Conservation (phyloP, 1,140 invertebrate species). For the Danaus plexippus region DNA sequence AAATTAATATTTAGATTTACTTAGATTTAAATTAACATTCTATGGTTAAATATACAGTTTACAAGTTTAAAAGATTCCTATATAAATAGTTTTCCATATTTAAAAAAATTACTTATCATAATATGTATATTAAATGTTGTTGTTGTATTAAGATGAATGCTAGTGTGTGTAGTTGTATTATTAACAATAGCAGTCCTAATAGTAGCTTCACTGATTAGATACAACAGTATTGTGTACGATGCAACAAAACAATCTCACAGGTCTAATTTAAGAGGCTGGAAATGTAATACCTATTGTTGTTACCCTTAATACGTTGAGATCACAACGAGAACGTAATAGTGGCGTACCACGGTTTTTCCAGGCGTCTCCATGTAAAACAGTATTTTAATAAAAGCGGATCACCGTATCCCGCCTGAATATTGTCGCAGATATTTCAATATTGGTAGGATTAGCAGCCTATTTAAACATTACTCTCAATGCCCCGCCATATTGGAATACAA, state of each 20-base stretch:
- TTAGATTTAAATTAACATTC: too few species aligned
- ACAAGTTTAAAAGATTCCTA: too few species aligned
- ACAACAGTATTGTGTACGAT: too few species aligned
- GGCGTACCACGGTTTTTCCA: conserved; percentile 37
- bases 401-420: conserved; percentile 54
- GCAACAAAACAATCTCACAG: background rate
- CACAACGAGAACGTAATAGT: conserved; percentile 19
- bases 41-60: too few species aligned
- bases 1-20: too few species aligned
- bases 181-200: too few species aligned
- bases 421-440: conserved; percentile 69
- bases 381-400: conserved; percentile 69
- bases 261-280: conserved; percentile 12
- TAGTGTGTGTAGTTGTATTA: too few species aligned
- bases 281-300: conserved; percentile 21
- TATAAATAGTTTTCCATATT: too few species aligned
- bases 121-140: too few species aligned
- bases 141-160: too few species aligned
- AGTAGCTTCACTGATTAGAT: too few species aligned
- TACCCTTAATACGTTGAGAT: conserved; percentile 20
- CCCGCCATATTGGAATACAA: conserved; percentile 61
- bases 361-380: conserved; percentile 43
- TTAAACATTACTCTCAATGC: conserved; percentile 63
- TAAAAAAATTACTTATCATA: too few species aligned
- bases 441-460: conserved; percentile 67